Percentiles rank a stretch among this genome's conserved stretches.
Evolutionary conservation across 2,797 vertebrate species (phyloP).

Genomic region (Phalanger gymnotis): DNA sequence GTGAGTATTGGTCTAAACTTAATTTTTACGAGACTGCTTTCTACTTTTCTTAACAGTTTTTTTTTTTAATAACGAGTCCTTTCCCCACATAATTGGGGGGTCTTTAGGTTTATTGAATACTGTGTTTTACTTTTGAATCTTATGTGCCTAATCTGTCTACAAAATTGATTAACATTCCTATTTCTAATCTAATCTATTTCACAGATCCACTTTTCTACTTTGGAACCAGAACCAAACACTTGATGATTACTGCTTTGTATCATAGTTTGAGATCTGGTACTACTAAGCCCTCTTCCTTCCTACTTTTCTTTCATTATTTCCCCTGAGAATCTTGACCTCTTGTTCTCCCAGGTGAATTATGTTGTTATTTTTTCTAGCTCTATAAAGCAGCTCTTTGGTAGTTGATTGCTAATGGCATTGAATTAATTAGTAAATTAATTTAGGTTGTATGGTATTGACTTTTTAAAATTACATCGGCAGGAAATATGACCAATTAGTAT

Average conservation of each 20-base stretch:
- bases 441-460: not conserved
- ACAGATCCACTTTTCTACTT: not conserved
- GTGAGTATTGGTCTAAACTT: not conserved
- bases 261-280: not conserved
- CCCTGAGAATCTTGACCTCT: not conserved
- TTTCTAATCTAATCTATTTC: not conserved
- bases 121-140: not conserved
- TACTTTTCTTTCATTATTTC: not conserved
- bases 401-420: not conserved
- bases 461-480: not conserved
- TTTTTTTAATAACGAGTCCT: not conserved
- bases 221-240: not conserved
- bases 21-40: not conserved
- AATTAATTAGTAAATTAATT: not conserved
- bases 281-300: not conserved
- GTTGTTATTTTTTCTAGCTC: not conserved
- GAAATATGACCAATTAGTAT: not conserved
- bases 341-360: not conserved
- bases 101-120: not conserved
- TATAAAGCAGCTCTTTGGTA: not conserved
- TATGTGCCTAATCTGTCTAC: not conserved
- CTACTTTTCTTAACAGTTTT: not conserved
- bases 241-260: not conserved
- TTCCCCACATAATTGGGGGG: not conserved
- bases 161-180: not conserved